phyloP scores from a whole-genome alignment of 1,140 invertebrate genomes.

The Pollicipes pollicipes region DNA sequence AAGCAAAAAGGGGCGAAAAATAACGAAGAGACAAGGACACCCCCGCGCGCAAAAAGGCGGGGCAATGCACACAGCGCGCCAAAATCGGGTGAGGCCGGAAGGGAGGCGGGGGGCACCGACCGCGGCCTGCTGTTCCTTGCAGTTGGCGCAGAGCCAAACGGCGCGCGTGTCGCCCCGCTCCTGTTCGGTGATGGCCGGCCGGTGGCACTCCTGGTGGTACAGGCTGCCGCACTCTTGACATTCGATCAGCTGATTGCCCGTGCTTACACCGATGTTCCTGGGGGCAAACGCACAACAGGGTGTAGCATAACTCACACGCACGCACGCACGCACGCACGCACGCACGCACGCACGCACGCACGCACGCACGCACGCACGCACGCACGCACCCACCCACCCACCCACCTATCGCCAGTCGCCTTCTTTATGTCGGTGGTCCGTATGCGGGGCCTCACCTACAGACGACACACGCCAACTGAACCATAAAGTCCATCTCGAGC shows the following conservation, averaged over 20 bases:
- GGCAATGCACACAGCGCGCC: too few relatives aligned
- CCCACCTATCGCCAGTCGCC: neutral
- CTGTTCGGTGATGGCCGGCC: conserved; percentile 49
- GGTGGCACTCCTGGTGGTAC: conserved; percentile 76
- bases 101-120: too few relatives aligned
- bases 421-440: too few relatives aligned
- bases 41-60: too few relatives aligned
- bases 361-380: neutral
- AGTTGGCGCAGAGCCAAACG: conserved; percentile 46
- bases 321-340: too few relatives aligned
- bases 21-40: too few relatives aligned
- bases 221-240: conserved; percentile 73
- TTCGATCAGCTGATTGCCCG: conserved; percentile 71
- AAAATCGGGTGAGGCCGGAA: too few relatives aligned
- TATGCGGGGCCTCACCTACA: conserved; percentile 60
- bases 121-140: too few relatives aligned
- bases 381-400: neutral
- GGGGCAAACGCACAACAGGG: neutral
- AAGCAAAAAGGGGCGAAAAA: too few relatives aligned
- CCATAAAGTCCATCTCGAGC: conserved; percentile 42
- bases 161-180: conserved; percentile 49
- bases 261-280: conserved; percentile 55
- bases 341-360: too few relatives aligned
- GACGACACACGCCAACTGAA: conserved; percentile 58
- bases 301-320: too few relatives aligned